Evolutionary conservation across 2,888 invertebrate species (phyloP).

Genomic region (Heteromurus nitidus): DNA sequence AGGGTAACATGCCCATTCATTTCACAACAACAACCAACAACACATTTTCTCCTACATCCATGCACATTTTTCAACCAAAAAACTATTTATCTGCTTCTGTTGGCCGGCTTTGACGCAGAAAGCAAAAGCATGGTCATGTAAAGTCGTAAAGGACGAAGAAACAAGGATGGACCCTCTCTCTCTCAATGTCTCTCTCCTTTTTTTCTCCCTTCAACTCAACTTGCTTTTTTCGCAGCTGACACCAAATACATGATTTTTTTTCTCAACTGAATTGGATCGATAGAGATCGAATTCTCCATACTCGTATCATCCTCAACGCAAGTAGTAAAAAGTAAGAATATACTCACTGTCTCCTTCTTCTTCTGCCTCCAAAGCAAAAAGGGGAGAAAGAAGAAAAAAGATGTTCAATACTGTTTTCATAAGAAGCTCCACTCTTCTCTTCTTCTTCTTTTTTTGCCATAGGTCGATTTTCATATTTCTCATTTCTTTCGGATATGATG

Average conservation of each 20-base stretch:
- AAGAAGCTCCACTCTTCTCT: too few species aligned
- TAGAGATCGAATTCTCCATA: constrained; percentile 38
- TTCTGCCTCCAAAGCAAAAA: too few species aligned
- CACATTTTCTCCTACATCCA: neutral
- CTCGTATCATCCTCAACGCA: neutral
- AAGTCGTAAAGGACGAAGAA: too few species aligned
- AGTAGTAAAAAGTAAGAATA: constrained; percentile 1
- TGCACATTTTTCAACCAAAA: constrained; percentile 1
- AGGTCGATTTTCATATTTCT: constrained; percentile 48
- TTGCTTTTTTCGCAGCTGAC: constrained; percentile 68
- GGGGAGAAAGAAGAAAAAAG: neutral
- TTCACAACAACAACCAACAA: constrained; percentile 1
- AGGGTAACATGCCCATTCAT: constrained; percentile 58
- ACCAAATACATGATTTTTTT: constrained; percentile 64
- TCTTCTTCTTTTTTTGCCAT: neutral
- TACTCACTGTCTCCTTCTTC: too few species aligned
- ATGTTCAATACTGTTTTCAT: constrained; percentile 7
- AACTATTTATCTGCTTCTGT: constrained; percentile 18
- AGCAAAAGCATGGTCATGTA: too few species aligned
- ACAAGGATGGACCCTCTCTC: constrained; percentile 64
- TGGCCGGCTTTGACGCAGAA: constrained; percentile 21
- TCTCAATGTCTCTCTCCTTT: neutral
- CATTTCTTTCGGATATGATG: constrained; percentile 53
- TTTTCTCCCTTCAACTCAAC: constrained; percentile 32
- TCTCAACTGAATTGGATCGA: constrained; percentile 33